These are phyloP conservation scores for Gonioctena quinquepunctata DNA, from an alignment of 1,140 invertebrate genomes.

Conservation along the genomic window DNA sequence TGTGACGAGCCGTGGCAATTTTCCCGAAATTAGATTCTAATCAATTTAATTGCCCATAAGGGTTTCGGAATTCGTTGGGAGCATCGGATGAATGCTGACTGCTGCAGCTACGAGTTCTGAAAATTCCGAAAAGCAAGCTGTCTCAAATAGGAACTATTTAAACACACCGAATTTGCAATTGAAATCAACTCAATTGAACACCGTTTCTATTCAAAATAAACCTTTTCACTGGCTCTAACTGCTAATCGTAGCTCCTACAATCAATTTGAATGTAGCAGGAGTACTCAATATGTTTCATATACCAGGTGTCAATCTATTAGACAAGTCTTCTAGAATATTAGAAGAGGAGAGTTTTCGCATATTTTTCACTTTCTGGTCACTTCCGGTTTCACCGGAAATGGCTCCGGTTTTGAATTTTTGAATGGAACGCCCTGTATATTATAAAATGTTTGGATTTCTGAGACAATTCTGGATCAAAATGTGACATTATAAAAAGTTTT, in stretches of 20 bases:
- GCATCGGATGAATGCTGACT: background rate
- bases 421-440: too few relatives aligned
- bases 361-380: too few relatives aligned
- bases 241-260: background rate
- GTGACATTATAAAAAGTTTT: too few relatives aligned
- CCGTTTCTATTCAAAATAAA: conserved; percentile 34
- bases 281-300: background rate
- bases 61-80: background rate
- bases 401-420: too few relatives aligned
- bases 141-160: conserved; percentile 30
- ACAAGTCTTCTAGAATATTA: too few relatives aligned
- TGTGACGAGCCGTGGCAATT: background rate
- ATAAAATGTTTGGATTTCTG: too few relatives aligned
- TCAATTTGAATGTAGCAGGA: background rate
- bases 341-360: too few relatives aligned
- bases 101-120: conserved; percentile 12
- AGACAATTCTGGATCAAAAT: too few relatives aligned
- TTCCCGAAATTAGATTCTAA: conserved; percentile 2
- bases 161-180: conserved; percentile 31
- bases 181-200: conserved; percentile 36
- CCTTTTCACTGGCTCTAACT: conserved; percentile 13
- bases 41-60: conserved; percentile 8
- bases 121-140: conserved; percentile 16
- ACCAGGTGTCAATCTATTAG: too few relatives aligned
- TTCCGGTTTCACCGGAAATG: too few relatives aligned